Conservation (phyloP, 2,113 vertebrate species). For the Riparia riparia region DNA sequence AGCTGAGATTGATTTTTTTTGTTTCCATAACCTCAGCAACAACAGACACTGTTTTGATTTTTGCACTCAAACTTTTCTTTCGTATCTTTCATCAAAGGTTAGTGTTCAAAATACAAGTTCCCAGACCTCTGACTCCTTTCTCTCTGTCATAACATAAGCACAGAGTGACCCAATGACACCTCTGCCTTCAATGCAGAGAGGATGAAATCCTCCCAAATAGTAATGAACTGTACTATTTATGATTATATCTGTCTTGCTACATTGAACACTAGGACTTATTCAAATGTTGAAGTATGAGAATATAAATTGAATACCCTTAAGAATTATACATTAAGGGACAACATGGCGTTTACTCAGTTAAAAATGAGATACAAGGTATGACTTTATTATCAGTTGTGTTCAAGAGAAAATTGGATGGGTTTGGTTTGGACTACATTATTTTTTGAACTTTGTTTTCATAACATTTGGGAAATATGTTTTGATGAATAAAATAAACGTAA, state of each 20-base stretch:
- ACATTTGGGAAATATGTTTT: slow-evolving; percentile 66
- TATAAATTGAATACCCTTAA: neutral
- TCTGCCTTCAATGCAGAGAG: neutral
- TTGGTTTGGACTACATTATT: neutral
- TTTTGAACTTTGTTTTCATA: slow-evolving; percentile 28
- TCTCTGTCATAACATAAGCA: neutral
- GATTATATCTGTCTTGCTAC: neutral
- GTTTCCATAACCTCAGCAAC: neutral
- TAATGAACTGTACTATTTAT: neutral
- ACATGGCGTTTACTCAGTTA: neutral
- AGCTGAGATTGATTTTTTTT: neutral
- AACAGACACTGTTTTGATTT: neutral
- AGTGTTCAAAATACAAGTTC: neutral
- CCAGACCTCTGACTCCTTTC: neutral
- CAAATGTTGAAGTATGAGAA: neutral
- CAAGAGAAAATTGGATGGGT: neutral
- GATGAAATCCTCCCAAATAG: neutral
- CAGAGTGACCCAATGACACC: neutral
- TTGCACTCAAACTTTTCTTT: neutral
- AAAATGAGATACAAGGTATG: neutral
- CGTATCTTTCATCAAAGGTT: neutral
- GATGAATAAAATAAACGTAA: slow-evolving; percentile 35
- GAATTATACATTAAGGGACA: neutral
- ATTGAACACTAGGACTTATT: neutral
- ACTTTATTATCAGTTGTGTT: neutral